Evolutionary conservation across 2,113 vertebrate species (phyloP).

Genomic region (Melierax canorus): DNA sequence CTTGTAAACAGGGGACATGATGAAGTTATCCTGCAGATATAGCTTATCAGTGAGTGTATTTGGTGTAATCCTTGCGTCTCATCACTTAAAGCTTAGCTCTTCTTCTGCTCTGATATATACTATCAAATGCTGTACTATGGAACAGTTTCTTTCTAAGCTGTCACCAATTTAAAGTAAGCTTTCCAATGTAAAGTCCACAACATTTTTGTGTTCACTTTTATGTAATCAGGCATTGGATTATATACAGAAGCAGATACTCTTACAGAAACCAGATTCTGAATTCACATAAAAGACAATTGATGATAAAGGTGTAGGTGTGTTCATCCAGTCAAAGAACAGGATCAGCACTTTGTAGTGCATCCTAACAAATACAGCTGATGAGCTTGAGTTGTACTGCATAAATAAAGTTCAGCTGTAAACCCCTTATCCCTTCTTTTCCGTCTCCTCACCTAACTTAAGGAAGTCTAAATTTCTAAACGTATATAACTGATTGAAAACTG

Average conservation of each 20-base stretch:
- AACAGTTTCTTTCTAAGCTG: background rate
- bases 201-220: background rate
- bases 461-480: background rate
- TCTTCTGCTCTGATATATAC: background rate
- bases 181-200: background rate
- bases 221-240: background rate
- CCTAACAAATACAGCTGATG: background rate
- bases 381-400: background rate
- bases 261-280: background rate
- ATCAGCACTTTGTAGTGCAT: background rate
- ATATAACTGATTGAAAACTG: background rate
- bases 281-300: background rate
- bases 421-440: background rate
- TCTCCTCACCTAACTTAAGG: background rate
- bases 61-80: background rate
- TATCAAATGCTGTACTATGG: background rate
- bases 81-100: background rate
- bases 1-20: rapidly evolving
- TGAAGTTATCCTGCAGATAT: background rate
- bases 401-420: background rate
- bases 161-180: background rate
- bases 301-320: background rate
- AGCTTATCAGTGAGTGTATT: background rate
- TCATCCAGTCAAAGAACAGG: background rate
- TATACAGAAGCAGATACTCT: background rate